These are phyloP conservation scores for Apodemus speciosus DNA, from an alignment of 2,113 vertebrate species.

Conservation along the genomic window DNA sequence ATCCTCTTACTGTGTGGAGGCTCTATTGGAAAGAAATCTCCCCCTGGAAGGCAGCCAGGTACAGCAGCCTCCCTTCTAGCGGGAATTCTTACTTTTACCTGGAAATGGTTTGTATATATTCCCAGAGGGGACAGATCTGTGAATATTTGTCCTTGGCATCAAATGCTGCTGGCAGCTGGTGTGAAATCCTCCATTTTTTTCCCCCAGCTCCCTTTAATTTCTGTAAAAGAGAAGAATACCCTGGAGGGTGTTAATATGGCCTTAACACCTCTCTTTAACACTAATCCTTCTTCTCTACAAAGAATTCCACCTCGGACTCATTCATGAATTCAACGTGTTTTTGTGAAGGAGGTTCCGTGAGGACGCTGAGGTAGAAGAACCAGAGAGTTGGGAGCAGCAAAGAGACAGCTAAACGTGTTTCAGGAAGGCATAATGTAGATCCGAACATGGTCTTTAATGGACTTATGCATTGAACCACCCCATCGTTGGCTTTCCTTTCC, in stretches of 20 bases:
- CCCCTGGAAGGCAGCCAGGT: constrained; percentile 13
- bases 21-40: constrained; percentile 22
- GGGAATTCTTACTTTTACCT: neutral
- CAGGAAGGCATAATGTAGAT: neutral
- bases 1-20: constrained; percentile 18
- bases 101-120: constrained; percentile 3
- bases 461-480: no score
- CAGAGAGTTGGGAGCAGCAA: neutral
- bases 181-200: neutral
- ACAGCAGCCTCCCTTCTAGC: neutral
- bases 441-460: neutral
- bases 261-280: constrained; percentile 11
- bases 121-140: neutral
- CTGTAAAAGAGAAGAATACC: neutral
- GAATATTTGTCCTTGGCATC: constrained; percentile 56
- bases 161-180: constrained; percentile 32
- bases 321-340: constrained; percentile 14
- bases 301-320: neutral
- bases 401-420: neutral
- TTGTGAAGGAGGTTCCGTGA: neutral
- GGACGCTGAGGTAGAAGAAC: neutral
- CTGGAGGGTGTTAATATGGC: neutral
- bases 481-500: neutral
- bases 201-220: neutral
- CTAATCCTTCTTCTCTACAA: neutral